Conservation (phyloP, 1,140 invertebrate genomes). For the Anthonomus grandis region DNA sequence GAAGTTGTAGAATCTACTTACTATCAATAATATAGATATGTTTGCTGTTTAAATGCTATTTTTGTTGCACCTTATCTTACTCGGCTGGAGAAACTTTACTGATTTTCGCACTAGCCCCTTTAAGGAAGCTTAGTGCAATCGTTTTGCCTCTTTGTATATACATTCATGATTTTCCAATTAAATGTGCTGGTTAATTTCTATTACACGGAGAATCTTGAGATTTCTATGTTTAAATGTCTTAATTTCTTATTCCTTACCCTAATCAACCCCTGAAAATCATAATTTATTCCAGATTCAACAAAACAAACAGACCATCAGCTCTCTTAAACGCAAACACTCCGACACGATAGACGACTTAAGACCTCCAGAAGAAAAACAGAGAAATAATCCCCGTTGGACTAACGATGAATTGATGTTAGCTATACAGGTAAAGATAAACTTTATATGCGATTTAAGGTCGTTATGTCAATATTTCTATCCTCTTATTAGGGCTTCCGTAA, state of each 20-base stretch:
- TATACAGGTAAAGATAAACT: constrained; percentile 71
- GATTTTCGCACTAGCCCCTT: too few species aligned
- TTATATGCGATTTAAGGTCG: too few species aligned
- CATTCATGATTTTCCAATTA: too few species aligned
- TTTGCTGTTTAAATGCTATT: not conserved
- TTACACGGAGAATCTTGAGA: not conserved
- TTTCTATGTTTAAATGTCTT: not conserved
- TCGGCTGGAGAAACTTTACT: too few species aligned
- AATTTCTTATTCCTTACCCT: too few species aligned
- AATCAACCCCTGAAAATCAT: not conserved
- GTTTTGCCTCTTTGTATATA: too few species aligned
- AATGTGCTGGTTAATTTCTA: too few species aligned
- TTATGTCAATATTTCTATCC: not conserved
- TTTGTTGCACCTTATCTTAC: not conserved
- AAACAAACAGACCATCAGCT: constrained; percentile 89
- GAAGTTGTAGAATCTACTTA: not conserved
- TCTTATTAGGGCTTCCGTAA: constrained; percentile 70
- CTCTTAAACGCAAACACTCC: constrained; percentile 72
- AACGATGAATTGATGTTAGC: constrained; percentile 89
- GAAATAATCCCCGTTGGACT: constrained; percentile 68
- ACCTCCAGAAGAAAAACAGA: constrained; percentile 48
- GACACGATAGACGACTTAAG: constrained; percentile 72
- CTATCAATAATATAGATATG: too few species aligned
- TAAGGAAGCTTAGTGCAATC: too few species aligned
- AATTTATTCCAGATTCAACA: constrained; percentile 75